Percentiles rank a stretch among this genome's conserved stretches.
These are phyloP conservation scores for Drosophila pruinosa DNA, from an alignment of 1,140 invertebrate species.

Conservation along the genomic window DNA sequence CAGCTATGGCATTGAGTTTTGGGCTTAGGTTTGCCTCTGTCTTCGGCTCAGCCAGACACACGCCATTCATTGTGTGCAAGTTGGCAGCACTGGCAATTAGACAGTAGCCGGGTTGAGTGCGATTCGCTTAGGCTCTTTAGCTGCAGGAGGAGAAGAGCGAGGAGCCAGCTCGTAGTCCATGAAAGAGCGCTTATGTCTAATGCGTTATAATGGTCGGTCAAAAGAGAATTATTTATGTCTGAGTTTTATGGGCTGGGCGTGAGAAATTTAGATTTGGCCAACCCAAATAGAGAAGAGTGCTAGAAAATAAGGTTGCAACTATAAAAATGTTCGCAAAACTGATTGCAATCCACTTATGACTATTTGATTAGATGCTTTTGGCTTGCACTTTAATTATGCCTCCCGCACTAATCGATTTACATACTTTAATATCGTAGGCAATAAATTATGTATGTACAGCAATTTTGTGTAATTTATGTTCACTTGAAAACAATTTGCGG, in stretches of 20 bases:
- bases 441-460: conserved; percentile 64
- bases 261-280: background rate
- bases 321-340: background rate
- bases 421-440: conserved; percentile 53
- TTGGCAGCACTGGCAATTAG: conserved; percentile 65
- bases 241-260: background rate
- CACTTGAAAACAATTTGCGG: conserved; percentile 67
- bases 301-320: no score
- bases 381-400: background rate
- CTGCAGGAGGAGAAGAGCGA: conserved; percentile 2
- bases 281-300: background rate
- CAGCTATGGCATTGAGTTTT: background rate
- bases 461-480: conserved; percentile 74
- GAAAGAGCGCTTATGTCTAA: conserved; percentile 70
- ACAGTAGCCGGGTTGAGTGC: no score
- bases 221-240: conserved; percentile 23
- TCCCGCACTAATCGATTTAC: conserved; percentile 38
- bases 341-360: conserved; percentile 9
- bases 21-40: background rate
- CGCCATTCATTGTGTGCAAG: conserved; percentile 55
- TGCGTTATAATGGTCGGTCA: conserved; percentile 66
- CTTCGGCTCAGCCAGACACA: background rate
- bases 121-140: no score
- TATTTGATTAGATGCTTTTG: background rate
- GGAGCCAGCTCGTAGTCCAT: conserved; percentile 34